Evolutionary conservation across 2,113 vertebrate genomes (phyloP).

Genomic region (Arvicanthis niloticus): DNA sequence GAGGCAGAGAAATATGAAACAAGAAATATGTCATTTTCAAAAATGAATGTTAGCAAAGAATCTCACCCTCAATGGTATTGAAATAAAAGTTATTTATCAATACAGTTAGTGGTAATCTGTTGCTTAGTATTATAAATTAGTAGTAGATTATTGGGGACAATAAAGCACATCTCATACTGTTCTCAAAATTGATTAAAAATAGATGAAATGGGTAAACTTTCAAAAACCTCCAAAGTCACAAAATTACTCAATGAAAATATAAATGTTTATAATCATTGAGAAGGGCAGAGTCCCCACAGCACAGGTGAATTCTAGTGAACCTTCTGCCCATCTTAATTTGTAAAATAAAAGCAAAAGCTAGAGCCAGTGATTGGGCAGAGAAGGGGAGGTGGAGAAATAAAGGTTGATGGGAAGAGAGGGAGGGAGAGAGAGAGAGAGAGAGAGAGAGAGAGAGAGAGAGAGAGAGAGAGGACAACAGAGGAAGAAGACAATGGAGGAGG

Average conservation of each 20-base stretch:
- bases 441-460: too few relatives aligned
- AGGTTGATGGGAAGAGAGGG: too few relatives aligned
- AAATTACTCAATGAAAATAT: conserved; percentile 14
- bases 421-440: too few relatives aligned
- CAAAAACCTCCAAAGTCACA: neutral
- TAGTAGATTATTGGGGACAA: neutral
- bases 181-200: conserved; percentile 29
- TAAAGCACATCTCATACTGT: neutral
- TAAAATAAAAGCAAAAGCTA: too few relatives aligned
- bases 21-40: neutral
- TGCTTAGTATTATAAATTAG: neutral
- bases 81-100: neutral
- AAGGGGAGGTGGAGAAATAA: too few relatives aligned
- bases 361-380: too few relatives aligned
- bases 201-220: conserved; percentile 14
- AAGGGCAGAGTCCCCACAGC: neutral
- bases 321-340: too few relatives aligned
- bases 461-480: too few relatives aligned
- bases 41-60: neutral
- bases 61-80: neutral
- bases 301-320: too few relatives aligned
- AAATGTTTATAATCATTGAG: conserved; percentile 25
- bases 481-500: too few relatives aligned
- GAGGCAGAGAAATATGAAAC: too few relatives aligned
- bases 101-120: neutral